Conservation (phyloP, 1,140 invertebrate species). For the Dreissena polymorpha region DNA sequence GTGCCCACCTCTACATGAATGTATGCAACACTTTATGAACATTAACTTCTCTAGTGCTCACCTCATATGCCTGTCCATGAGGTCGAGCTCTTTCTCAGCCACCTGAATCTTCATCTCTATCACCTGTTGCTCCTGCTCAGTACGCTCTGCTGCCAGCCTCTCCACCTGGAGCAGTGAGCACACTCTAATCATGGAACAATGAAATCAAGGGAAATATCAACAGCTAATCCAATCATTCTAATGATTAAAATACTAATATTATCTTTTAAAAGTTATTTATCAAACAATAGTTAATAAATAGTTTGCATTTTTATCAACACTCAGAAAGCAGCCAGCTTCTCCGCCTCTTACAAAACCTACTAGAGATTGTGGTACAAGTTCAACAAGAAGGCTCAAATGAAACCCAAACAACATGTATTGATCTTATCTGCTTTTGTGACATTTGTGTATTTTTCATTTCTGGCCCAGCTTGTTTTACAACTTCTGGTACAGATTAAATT, state of each 20-base stretch:
- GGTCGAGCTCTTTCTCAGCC: conserved; percentile 63
- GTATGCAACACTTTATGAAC: too few relatives aligned
- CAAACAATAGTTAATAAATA: neutral
- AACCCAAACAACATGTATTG: too few relatives aligned
- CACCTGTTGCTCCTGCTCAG: conserved; percentile 47
- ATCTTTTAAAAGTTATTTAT: neutral
- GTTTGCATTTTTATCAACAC: too few relatives aligned
- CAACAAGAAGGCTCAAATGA: too few relatives aligned
- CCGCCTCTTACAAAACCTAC: too few relatives aligned
- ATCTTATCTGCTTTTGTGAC: too few relatives aligned
- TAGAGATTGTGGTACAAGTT: too few relatives aligned
- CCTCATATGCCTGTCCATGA: conserved; percentile 65
- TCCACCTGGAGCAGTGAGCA: conserved; percentile 42
- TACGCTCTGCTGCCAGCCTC: conserved; percentile 35
- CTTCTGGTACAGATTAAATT: too few relatives aligned
- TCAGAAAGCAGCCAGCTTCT: neutral
- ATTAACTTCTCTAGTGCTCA: too few relatives aligned
- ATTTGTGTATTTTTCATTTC: too few relatives aligned
- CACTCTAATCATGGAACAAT: neutral
- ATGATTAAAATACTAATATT: neutral
- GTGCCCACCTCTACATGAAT: too few relatives aligned
- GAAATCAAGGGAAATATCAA: neutral
- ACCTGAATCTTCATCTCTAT: conserved; percentile 62
- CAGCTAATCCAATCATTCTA: neutral
- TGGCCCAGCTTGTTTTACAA: too few relatives aligned